Evolutionary conservation across 2,113 vertebrate species (phyloP), one percentile per base, ranked within the genome.

Genomic region (Octodon degus): DNA sequence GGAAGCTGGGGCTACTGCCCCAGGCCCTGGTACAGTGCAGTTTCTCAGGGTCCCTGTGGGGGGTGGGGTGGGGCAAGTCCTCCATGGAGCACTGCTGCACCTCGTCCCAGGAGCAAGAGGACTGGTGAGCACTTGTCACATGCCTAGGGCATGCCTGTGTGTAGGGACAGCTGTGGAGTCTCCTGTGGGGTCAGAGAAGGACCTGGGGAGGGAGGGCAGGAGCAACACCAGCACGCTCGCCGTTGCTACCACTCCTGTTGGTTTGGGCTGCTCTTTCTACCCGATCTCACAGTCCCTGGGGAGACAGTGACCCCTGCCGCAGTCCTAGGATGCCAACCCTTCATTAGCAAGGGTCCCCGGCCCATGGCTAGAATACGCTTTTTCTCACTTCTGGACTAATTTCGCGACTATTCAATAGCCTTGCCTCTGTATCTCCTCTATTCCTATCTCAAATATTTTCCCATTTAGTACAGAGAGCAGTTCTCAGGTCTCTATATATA

Each of bases 231-330:
- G 77, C 1, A 92, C 58, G n/a, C 63, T 79, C 12, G 5, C 24
- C 0, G 16, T 43, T 17, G 20, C 27, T 16, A 16, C 19, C 24
- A 3, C 16, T 76, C 40, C 80, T 50, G 0, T 43, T 40, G 17
- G 58, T 37, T 37, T 34, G 68, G 37, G 67, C 65, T 43, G 47
- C 19, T 93, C 80, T 60, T 91, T 30, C 91, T 20, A 32, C 50
- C 79, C 50, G 8, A 34, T 81, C 43, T 93, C 14, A 84, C 2
- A 5, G 34, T 92, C 68, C 40, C 37, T 19, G 22, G 55, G 62
- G 63, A 91, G 37, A 55, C 19, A 17, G 53, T 0, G 16, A 43
- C 63, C 70, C n/a, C 55, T 40, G 63, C 43, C 65, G 55, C 55
- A 22, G n/a, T 34, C 88, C 60, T 50, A 7, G 37, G 67, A 89